A percentile compares a stretch with the other conserved stretches of the same genome.
Evolutionary conservation across 2,113 vertebrate species (phyloP).

Genomic region (Phyllostomus discolor): DNA sequence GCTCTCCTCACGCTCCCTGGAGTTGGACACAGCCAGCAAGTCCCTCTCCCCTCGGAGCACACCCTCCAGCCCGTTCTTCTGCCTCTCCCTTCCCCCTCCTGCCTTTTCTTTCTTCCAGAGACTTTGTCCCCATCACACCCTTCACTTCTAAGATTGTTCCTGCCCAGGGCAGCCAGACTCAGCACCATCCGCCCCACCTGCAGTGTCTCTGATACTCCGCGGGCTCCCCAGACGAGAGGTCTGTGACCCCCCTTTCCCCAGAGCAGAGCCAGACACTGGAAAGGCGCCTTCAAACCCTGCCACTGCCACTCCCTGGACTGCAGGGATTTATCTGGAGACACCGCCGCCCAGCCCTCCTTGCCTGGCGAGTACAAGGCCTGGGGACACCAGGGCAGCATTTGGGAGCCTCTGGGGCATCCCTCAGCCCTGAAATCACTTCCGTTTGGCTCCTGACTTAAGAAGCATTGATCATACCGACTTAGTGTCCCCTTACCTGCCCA

Average conservation of each 20-base stretch:
- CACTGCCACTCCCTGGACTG: not conserved
- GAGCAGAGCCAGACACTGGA: not conserved
- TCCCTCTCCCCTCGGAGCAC: not conserved
- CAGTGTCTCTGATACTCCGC: not conserved
- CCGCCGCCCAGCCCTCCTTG: not conserved
- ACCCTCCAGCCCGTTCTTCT: not conserved
- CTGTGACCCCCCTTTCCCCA: not conserved
- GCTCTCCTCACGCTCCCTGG: not conserved
- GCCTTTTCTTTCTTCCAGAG: not conserved
- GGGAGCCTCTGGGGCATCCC: not conserved
- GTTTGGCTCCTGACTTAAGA: not conserved
- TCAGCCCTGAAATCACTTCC: not conserved
- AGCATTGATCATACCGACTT: not conserved
- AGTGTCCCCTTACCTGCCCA: not conserved
- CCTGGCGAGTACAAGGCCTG: not conserved
- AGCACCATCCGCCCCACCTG: not conserved
- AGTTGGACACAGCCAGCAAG: not conserved
- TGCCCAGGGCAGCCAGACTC: not conserved
- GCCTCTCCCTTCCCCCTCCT: fast-evolving
- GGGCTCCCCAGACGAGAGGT: not conserved
- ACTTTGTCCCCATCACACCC: not conserved
- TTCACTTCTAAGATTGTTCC: not conserved
- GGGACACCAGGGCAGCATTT: not conserved
- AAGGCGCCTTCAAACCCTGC: not conserved
- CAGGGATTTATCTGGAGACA: slow-evolving; percentile 25